Evolutionary conservation across 2,797 vertebrate genomes (phyloP), one percentile per base, ranked within the genome.

Genomic region (Aphelocoma californica): DNA sequence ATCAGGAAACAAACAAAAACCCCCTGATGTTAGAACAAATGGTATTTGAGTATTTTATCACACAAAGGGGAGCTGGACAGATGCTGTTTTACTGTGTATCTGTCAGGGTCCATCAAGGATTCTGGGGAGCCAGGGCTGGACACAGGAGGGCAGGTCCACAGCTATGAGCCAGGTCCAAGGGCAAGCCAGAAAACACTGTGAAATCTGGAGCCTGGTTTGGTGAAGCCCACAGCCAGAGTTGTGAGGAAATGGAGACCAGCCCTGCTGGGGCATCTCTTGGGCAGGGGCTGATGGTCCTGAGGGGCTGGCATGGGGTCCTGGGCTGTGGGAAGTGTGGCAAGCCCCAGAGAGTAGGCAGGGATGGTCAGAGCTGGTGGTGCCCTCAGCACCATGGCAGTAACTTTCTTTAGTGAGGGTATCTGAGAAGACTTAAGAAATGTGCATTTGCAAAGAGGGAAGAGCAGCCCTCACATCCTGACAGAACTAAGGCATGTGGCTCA

Each of bases 191-290:
- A 90, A 81, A 8, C 10, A 17, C 15, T 4, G 1, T 0, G 1
- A 11, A 32, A 31, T 9, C 45, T 51, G 44, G 18, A 86, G 15
- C 15, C 11, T 5, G 2, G 14, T 16, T 66, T 36, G 8, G 5
- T 19, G 14, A 17, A 31, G 4, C 2, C 32, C 23, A 17, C 8
- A 53, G 19, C 5, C 10, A 3, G 21, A n/a, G 12, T 10, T 40
- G 3, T 54, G 32, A 17, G 17, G 10, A 51, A 5, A 18, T 38
- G 19, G 14, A 54, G 14, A 38, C 3, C 0, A 1, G 15, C 10
- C 34, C 34, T 58, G 7, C 15, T 34, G 21, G 12, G 18, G 5
- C 11, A 3, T 21, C 0, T 0, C 34, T 62, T 40, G 18, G 8
- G 6, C 14, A 61, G 18, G 25, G 11, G 3, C 18, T 65, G 28